Conservation (phyloP, 1,140 invertebrate genomes). For the Bradynema listronoti region DNA sequence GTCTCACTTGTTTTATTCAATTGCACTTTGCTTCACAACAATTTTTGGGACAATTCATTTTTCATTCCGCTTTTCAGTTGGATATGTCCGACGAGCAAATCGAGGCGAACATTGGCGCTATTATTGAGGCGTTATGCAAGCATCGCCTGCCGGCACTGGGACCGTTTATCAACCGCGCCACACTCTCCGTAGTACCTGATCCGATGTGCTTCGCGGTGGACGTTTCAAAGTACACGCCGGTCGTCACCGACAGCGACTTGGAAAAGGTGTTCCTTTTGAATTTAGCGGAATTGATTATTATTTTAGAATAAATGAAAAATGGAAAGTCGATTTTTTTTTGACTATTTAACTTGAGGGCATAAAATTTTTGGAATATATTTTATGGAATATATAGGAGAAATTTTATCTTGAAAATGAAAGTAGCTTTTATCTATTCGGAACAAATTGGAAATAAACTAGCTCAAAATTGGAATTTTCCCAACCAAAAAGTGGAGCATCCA, state of each 20-base stretch:
- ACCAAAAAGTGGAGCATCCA: too few relatives aligned
- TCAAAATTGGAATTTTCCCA: too few relatives aligned
- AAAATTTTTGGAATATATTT: too few relatives aligned
- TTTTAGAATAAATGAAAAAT: too few relatives aligned
- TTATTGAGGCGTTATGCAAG: slow-evolving; percentile 45
- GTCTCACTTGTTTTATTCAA: neutral
- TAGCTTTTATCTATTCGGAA: too few relatives aligned
- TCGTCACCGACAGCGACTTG: slow-evolving; percentile 48
- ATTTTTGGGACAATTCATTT: neutral
- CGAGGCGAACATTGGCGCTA: slow-evolving; percentile 45
- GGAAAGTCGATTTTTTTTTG: too few relatives aligned
- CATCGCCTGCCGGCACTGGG: slow-evolving; percentile 51
- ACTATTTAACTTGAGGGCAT: too few relatives aligned
- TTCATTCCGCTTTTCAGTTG: slow-evolving; percentile 34
- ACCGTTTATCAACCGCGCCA: slow-evolving; percentile 51
- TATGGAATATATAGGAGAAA: too few relatives aligned
- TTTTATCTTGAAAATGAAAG: too few relatives aligned
- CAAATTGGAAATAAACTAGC: too few relatives aligned
- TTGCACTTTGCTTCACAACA: neutral
- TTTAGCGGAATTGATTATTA: too few relatives aligned
- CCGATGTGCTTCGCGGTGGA: slow-evolving; percentile 37
- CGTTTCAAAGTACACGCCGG: slow-evolving; percentile 43
- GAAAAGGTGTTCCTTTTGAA: slow-evolving; percentile 37
- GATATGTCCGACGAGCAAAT: slow-evolving; percentile 48
- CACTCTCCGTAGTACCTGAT: slow-evolving; percentile 44